A percentile compares a stretch with the other conserved stretches of the same genome.
Conservation (phyloP, 1,140 invertebrate genomes). For the Drosophila pallidifrons region DNA sequence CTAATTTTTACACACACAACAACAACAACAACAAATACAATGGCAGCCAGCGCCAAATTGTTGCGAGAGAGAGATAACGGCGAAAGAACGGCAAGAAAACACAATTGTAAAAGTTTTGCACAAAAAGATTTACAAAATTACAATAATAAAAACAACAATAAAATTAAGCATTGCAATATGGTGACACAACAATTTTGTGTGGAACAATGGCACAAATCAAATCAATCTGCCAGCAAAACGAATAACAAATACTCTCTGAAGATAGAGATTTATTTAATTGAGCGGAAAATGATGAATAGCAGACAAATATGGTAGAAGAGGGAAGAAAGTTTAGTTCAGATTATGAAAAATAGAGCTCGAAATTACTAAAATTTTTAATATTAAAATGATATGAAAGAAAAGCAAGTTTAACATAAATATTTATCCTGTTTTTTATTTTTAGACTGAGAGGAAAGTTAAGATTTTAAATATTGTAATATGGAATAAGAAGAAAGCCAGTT, state of each 20-base stretch:
- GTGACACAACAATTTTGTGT: constrained; percentile 37
- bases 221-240: constrained; percentile 29
- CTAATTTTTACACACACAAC: constrained; percentile 72
- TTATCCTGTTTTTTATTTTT: too few relatives aligned
- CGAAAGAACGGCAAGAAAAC: constrained; percentile 50
- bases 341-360: too few relatives aligned
- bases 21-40: constrained; percentile 24
- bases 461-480: too few relatives aligned
- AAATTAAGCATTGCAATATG: constrained; percentile 82
- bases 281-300: constrained; percentile 3
- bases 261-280: background rate
- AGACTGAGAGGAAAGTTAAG: too few relatives aligned
- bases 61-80: constrained; percentile 58
- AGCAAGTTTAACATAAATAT: too few relatives aligned
- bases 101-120: constrained; percentile 80
- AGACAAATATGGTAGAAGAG: too few relatives aligned
- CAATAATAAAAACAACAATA: constrained; percentile 81
- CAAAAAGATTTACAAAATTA: constrained; percentile 78
- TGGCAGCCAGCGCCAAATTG: constrained; percentile 39
- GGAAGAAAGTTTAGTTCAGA: too few relatives aligned
- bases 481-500: too few relatives aligned
- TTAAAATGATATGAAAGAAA: too few relatives aligned
- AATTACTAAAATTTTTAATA: too few relatives aligned
- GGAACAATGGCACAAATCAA: constrained; percentile 27
- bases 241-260: constrained; percentile 17